Conservation (phyloP, 2,797 vertebrate species). For the Molossus molossus region DNA sequence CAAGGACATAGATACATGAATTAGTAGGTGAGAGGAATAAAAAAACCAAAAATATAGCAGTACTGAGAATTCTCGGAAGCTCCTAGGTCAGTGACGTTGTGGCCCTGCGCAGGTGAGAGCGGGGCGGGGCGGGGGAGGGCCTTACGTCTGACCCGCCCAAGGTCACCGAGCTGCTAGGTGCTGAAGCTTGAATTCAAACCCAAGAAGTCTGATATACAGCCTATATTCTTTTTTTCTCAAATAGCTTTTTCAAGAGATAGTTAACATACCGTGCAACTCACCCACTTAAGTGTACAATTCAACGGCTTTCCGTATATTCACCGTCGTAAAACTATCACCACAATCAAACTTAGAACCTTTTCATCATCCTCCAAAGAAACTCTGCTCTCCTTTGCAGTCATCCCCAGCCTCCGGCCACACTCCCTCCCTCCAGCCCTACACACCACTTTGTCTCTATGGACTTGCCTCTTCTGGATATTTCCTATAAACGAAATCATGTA, state of each 20-base stretch:
- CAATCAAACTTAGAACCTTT: neutral
- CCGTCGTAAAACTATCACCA: neutral
- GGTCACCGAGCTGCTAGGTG: neutral
- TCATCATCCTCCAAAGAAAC: neutral
- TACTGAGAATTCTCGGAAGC: neutral
- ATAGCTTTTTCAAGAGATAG: neutral
- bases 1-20: neutral
- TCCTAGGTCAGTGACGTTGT: neutral
- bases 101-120: neutral
- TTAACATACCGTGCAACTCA: neutral
- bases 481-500: neutral
- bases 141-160: neutral
- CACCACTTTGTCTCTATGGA: neutral
- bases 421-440: neutral
- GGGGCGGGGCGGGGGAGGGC: neutral
- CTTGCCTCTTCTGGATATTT: neutral
- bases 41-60: neutral
- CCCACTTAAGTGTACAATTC: neutral
- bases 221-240: neutral
- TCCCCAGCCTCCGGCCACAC: too few relatives aligned
- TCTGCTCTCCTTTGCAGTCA: neutral
- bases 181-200: constrained; percentile 31
- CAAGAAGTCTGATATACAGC: neutral
- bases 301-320: neutral
- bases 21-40: neutral